Conservation (phyloP, 1,140 invertebrate species). For the Drosophila gunungcola region DNA sequence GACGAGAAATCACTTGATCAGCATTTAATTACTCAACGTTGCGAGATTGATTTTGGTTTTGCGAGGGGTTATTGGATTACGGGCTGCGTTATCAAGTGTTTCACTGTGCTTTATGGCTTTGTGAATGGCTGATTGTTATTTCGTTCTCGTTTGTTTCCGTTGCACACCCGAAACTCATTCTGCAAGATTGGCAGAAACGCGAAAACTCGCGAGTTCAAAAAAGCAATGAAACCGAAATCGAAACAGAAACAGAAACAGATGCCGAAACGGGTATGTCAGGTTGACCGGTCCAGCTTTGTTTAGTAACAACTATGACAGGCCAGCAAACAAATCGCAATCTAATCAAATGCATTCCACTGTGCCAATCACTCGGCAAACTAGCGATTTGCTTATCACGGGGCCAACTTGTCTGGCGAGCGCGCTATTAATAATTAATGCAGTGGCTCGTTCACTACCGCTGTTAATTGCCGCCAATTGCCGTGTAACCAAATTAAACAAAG, state of each 20-base stretch:
- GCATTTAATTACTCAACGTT: constrained; percentile 36
- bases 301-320: constrained; percentile 28
- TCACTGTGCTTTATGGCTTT: constrained; percentile 32
- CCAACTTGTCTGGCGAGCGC: constrained; percentile 30
- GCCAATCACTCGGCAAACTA: constrained; percentile 10
- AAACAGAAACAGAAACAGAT: constrained; percentile 30
- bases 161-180: constrained; percentile 27
- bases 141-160: constrained; percentile 35
- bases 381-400: constrained; percentile 31
- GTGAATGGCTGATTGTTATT: constrained; percentile 36
- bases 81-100: constrained; percentile 29
- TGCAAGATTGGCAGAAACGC: constrained; percentile 27
- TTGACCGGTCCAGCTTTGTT: constrained; percentile 35
- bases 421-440: constrained; percentile 31
- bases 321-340: constrained; percentile 53
- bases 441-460: background rate
- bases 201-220: constrained; percentile 29
- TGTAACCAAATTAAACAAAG: constrained; percentile 34
- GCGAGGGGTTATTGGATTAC: background rate
- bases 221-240: constrained; percentile 36
- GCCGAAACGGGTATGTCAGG: background rate
- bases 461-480: constrained; percentile 47
- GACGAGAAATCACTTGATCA: constrained; percentile 33
- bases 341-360: constrained; percentile 65
- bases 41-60: constrained; percentile 20